phyloP scores from a whole-genome alignment of 2,888 invertebrate species.

The Apotomis betuletana region DNA sequence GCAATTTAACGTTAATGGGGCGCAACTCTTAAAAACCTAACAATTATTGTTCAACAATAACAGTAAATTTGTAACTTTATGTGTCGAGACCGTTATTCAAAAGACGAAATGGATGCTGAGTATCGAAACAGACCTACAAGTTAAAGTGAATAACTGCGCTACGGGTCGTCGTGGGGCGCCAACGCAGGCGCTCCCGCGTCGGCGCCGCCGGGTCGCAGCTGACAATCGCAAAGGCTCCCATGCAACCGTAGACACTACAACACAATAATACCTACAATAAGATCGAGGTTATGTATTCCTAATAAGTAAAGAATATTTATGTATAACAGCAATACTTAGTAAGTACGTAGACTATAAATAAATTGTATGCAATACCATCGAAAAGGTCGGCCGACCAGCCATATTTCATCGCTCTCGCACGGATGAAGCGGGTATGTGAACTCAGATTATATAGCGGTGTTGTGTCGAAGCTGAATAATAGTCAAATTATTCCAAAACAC shows the following conservation, averaged over 20 bases:
- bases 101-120: conserved; percentile 7
- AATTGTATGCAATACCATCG: conserved; percentile 20
- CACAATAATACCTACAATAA: conserved; percentile 31
- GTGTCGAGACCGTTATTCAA: conserved; percentile 37
- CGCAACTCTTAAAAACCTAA: conserved; percentile 76
- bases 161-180: background rate
- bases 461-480: conserved; percentile 1
- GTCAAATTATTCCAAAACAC: conserved; percentile 1
- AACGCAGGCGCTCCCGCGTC: background rate
- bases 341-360: conserved; percentile 24
- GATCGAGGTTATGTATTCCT: conserved; percentile 14
- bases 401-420: conserved; percentile 40
- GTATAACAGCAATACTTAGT: conserved; percentile 31
- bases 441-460: conserved; percentile 2
- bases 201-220: background rate
- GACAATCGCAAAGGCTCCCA: conserved; percentile 7
- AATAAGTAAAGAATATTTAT: conserved; percentile 32
- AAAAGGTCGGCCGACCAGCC: conserved; percentile 31
- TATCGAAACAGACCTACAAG: conserved; percentile 15
- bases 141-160: background rate
- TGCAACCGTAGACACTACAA: conserved; percentile 12
- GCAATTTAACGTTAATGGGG: conserved; percentile 67
- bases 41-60: conserved; percentile 69
- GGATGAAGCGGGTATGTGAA: conserved; percentile 21
- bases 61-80: conserved; percentile 61